Evolutionary conservation across 1,140 invertebrate species (phyloP).

Genomic region (Drosophila ercepeae): DNA sequence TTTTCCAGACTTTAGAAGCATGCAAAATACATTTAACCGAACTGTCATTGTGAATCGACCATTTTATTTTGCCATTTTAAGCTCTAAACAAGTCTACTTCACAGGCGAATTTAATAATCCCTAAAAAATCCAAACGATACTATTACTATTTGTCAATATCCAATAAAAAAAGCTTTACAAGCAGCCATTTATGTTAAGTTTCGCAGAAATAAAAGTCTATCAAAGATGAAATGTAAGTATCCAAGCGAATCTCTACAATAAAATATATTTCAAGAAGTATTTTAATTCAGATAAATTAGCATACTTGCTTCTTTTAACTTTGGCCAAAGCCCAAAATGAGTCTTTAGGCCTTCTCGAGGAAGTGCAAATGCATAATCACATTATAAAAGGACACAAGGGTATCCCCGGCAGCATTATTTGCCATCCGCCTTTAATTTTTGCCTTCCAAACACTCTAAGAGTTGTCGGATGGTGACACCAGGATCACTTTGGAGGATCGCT

Average conservation of each 20-base stretch:
- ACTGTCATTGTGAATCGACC: not conserved
- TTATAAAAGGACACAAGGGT: not conserved
- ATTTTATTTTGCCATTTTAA: not conserved
- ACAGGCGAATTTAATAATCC: not conserved
- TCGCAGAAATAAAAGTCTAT: no score
- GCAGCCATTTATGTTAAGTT: no score
- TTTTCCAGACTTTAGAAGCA: no score
- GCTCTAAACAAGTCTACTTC: not conserved
- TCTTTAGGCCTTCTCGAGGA: not conserved
- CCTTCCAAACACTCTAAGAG: not conserved
- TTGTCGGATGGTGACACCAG: not conserved
- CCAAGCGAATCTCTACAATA: no score
- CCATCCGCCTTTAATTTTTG: not conserved
- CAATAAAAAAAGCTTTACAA: not conserved
- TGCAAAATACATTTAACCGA: not conserved
- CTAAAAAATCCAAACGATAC: not conserved
- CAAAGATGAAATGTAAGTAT: no score
- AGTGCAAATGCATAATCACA: not conserved
- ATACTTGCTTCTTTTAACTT: not conserved
- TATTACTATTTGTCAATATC: not conserved
- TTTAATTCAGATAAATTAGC: no score
- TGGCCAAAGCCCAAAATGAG: not conserved
- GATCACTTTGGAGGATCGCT: not conserved
- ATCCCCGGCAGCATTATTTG: not conserved
- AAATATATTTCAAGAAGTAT: no score